Evolutionary conservation across 2,888 invertebrate genomes (phyloP).

Genomic region (Nebria brevicollis): DNA sequence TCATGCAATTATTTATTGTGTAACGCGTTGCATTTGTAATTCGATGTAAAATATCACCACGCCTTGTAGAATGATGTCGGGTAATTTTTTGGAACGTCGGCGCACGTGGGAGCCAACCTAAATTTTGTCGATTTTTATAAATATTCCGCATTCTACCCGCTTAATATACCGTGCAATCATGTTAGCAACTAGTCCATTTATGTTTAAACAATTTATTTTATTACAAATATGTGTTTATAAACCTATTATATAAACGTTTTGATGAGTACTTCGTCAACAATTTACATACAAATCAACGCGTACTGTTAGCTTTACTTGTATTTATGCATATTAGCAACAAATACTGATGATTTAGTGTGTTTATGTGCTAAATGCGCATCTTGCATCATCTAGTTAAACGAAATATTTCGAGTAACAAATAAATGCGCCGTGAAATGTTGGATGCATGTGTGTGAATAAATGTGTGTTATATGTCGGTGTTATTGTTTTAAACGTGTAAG

Average conservation of each 20-base stretch:
- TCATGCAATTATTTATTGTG: neutral
- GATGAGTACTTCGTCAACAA: too few species aligned
- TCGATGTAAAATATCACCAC: conserved; percentile 29
- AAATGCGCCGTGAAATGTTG: neutral
- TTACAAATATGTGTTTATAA: neutral
- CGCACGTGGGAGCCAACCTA: conserved; percentile 47
- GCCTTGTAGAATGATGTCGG: conserved; percentile 38
- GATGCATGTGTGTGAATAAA: too few species aligned
- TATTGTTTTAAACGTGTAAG: neutral
- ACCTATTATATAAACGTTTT: neutral
- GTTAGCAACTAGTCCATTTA: neutral
- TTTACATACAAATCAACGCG: too few species aligned
- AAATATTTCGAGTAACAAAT: too few species aligned
- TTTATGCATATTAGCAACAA: too few species aligned
- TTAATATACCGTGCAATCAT: neutral
- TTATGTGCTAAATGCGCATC: neutral
- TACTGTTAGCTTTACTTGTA: too few species aligned
- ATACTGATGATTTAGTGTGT: too few species aligned
- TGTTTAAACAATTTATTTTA: neutral
- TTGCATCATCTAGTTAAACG: neutral
- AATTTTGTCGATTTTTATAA: conserved; percentile 37
- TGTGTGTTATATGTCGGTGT: too few species aligned
- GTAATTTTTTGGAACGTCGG: conserved; percentile 19
- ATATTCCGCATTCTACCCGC: neutral
- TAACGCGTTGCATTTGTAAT: neutral